These are phyloP conservation scores for Patagioenas fasciata DNA, from an alignment of 2,113 vertebrate genomes.

Conservation along the genomic window DNA sequence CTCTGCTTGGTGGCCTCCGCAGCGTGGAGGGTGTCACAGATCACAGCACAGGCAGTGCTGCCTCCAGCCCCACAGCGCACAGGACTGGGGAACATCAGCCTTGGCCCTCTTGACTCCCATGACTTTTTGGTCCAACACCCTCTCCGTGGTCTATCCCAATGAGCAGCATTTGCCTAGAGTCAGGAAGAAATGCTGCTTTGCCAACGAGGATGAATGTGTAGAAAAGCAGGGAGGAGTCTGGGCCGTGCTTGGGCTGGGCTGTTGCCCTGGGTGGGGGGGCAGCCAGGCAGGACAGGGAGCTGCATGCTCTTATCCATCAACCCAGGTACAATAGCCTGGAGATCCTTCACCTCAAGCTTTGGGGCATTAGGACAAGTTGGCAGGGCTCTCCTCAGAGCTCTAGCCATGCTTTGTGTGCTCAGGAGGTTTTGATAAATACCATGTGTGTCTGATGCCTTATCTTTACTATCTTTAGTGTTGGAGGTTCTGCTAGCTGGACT, in stretches of 20 bases:
- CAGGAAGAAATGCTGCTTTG: background rate
- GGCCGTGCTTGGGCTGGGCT: accelerated
- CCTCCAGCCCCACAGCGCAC: background rate
- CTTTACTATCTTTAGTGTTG: background rate
- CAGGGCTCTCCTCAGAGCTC: background rate
- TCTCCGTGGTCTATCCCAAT: background rate
- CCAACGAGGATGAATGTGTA: background rate
- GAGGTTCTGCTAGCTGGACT: background rate
- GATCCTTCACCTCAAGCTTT: background rate
- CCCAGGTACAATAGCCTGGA: background rate
- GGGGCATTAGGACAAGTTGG: background rate
- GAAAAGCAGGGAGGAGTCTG: background rate
- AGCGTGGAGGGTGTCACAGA: background rate
- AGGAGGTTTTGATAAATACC: background rate
- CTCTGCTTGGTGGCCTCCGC: background rate
- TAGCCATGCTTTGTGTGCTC: background rate
- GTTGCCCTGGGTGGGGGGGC: background rate
- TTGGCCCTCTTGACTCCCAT: background rate
- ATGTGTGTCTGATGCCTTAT: accelerated
- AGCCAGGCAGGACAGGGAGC: background rate
- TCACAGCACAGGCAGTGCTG: accelerated
- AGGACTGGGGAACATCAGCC: background rate
- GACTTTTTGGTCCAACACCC: background rate
- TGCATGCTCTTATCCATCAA: background rate
- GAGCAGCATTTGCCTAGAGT: background rate